Percentiles rank a stretch among this genome's conserved stretches.
These are phyloP conservation scores for Huso huso DNA, from an alignment of 2,797 vertebrate genomes.

Conservation along the genomic window DNA sequence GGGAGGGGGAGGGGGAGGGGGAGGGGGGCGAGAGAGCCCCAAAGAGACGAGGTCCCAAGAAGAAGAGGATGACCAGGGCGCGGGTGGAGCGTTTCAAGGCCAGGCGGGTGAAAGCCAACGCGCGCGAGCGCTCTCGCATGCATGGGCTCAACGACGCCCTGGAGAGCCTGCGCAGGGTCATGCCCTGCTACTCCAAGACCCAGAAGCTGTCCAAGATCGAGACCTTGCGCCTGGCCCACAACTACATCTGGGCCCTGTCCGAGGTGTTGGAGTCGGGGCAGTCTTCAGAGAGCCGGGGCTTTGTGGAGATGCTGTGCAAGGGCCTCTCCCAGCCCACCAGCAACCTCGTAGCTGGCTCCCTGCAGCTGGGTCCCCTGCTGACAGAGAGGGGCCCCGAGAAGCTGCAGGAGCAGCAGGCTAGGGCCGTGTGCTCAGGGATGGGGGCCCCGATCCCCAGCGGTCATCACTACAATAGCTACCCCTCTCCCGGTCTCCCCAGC, in stretches of 20 bases:
- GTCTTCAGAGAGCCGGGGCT: conserved; percentile 77
- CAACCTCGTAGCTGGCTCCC: conserved; percentile 87
- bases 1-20: conserved; percentile 57
- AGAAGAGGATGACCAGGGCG: conserved; percentile 97
- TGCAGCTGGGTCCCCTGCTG: conserved; percentile 76
- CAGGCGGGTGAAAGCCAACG: conserved; percentile 84
- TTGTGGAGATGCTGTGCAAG: conserved; percentile 93
- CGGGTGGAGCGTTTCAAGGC: conserved; percentile 82
- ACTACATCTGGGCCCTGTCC: conserved; percentile 96
- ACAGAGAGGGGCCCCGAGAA: conserved; percentile 29
- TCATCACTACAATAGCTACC: conserved; percentile 72
- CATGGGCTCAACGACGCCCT: conserved; percentile 90
- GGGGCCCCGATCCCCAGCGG: conserved; percentile 35
- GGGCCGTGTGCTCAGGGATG: conserved; percentile 38
- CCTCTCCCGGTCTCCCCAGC: conserved; percentile 88
- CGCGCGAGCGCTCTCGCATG: conserved; percentile 89
- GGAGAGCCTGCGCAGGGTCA: conserved; percentile 81
- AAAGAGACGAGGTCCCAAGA: conserved; percentile 89
- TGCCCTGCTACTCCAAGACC: conserved; percentile 98
- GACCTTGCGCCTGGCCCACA: conserved; percentile 83
- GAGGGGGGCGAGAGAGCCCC: conserved; percentile 66
- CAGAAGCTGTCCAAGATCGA: conserved; percentile 97
- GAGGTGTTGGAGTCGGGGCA: conserved; percentile 86
- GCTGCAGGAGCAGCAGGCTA: conserved; percentile 64
- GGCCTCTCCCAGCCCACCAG: conserved; percentile 94